phyloP scores from a whole-genome alignment of 2,113 vertebrate genomes.

The Campylomormyrus tamandua region DNA sequence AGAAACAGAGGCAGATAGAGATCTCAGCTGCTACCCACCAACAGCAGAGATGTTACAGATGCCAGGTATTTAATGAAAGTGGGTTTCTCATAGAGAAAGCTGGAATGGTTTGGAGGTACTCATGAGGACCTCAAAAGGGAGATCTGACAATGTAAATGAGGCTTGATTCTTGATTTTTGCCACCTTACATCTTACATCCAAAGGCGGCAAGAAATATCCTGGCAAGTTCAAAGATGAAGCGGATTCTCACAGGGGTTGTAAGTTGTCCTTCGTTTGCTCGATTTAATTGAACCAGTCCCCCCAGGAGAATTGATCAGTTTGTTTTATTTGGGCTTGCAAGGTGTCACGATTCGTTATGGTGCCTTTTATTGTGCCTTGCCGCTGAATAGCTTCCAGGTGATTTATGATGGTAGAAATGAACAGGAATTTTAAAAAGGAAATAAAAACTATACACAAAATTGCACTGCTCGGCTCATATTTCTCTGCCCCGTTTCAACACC shows the following conservation, averaged over 20 bases:
- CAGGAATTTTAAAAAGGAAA: neutral
- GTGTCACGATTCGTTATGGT: too few species aligned
- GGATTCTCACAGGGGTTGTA: neutral
- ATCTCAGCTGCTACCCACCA: neutral
- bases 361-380: neutral
- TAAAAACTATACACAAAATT: neutral
- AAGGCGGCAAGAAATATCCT: neutral
- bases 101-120: neutral
- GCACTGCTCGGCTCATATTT: neutral
- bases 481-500: neutral
- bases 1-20: neutral
- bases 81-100: neutral
- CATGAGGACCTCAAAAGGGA: neutral
- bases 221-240: neutral
- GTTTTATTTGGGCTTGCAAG: neutral
- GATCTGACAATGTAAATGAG: neutral
- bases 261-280: neutral
- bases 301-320: neutral
- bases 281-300: neutral
- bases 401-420: neutral
- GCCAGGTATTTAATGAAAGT: neutral
- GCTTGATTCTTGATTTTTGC: neutral
- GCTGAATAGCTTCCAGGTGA: neutral
- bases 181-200: neutral
- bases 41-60: neutral